phyloP scores from a whole-genome alignment of 2,113 vertebrate species.

The chimpanzee (Pan troglodytes) region DNA sequence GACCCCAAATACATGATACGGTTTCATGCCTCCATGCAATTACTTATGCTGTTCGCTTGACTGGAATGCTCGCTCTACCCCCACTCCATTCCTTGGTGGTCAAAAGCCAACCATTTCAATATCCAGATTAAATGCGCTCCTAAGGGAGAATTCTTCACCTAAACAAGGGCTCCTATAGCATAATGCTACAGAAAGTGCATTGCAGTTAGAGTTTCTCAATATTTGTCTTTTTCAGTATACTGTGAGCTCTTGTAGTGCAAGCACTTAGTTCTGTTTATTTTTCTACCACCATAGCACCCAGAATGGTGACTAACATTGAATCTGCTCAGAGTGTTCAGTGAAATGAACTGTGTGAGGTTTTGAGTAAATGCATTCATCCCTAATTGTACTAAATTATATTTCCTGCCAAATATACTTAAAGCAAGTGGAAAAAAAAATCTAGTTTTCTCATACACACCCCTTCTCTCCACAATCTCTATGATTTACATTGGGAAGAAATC shows the following conservation, averaged over 20 bases:
- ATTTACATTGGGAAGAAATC: conserved; percentile 40
- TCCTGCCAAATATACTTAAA: not conserved
- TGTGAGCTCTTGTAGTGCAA: not conserved
- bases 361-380: not conserved
- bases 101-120: not conserved
- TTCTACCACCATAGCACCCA: not conserved
- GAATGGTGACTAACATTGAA: not conserved
- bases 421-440: not conserved
- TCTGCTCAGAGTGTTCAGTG: not conserved
- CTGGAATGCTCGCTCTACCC: not conserved
- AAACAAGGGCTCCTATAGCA: not conserved
- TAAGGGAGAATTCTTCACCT: not conserved
- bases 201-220: not conserved
- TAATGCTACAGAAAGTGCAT: not conserved
- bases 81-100: not conserved
- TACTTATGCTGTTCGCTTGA: not conserved
- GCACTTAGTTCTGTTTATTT: not conserved
- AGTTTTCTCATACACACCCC: not conserved
- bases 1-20: no score
- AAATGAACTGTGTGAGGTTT: not conserved
- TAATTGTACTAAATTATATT: not conserved
- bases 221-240: not conserved
- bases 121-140: not conserved
- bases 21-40: not conserved
- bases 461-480: not conserved